A percentile compares a stretch with the other conserved stretches of the same genome.
Conservation (phyloP, 2,888 invertebrate species). For the Drosophila nr. perissopoda region DNA sequence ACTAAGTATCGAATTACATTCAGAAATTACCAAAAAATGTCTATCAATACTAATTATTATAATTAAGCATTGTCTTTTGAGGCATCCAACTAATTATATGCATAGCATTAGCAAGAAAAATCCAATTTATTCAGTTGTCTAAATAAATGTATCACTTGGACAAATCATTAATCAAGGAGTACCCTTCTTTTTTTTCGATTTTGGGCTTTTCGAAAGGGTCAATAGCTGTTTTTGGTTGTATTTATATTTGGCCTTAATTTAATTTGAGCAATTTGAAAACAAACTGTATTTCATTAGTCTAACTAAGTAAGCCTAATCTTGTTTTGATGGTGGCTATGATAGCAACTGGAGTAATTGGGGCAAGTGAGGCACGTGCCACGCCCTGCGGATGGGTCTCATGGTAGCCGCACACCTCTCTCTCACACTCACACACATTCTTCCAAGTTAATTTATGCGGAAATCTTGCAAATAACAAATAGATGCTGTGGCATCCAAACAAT, state of each 20-base stretch:
- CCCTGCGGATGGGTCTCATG: background rate
- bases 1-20: rapidly evolving
- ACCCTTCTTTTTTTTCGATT: background rate
- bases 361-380: conserved; percentile 5
- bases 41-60: background rate
- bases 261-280: background rate
- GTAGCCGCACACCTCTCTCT: background rate
- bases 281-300: conserved; percentile 14
- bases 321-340: conserved; percentile 6
- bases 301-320: conserved; percentile 10
- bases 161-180: background rate
- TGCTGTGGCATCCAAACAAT: conserved; percentile 63
- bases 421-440: conserved; percentile 23
- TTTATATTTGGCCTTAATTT: conserved; percentile 3
- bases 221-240: background rate
- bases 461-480: conserved; percentile 60
- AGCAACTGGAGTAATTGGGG: background rate
- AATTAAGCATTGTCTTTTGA: background rate
- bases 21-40: background rate
- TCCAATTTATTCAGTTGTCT: background rate
- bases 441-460: conserved; percentile 64
- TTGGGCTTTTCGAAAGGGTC: background rate
- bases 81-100: background rate
- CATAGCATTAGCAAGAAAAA: background rate
- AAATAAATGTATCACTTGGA: background rate